Conservation (phyloP, 2,113 vertebrate genomes). For the Lophura nycthemera region DNA sequence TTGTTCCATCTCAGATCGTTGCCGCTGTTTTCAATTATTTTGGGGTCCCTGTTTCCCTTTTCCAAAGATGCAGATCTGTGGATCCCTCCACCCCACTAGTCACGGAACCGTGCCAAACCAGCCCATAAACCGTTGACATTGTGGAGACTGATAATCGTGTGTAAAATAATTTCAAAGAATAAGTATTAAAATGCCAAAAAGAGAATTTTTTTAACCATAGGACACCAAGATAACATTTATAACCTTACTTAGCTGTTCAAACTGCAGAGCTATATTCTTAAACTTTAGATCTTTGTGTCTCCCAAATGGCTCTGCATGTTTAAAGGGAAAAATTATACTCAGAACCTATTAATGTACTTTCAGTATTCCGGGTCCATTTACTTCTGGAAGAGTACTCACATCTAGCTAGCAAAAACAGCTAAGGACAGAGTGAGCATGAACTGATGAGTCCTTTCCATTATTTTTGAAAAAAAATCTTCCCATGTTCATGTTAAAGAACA, state of each 20-base stretch:
- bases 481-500: background rate
- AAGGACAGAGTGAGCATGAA: background rate
- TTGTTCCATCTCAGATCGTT: too few relatives aligned
- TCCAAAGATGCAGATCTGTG: too few relatives aligned
- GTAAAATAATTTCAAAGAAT: background rate
- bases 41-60: too few relatives aligned
- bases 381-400: fast-evolving
- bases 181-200: background rate
- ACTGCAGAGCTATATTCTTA: background rate
- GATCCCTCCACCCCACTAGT: too few relatives aligned
- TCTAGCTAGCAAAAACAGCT: background rate
- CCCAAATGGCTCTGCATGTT: background rate
- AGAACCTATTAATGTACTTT: background rate
- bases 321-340: background rate
- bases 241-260: background rate
- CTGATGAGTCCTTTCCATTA: background rate
- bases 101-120: too few relatives aligned
- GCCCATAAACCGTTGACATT: too few relatives aligned
- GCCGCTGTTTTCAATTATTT: too few relatives aligned
- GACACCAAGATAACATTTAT: background rate
- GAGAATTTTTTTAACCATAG: background rate
- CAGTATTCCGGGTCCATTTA: background rate
- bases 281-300: background rate
- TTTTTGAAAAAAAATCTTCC: fast-evolving
- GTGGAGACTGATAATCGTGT: too few relatives aligned